Base-by-base conservation (phyloP, 2,888 invertebrate genomes). In the Cheilosia grossa region DNA sequence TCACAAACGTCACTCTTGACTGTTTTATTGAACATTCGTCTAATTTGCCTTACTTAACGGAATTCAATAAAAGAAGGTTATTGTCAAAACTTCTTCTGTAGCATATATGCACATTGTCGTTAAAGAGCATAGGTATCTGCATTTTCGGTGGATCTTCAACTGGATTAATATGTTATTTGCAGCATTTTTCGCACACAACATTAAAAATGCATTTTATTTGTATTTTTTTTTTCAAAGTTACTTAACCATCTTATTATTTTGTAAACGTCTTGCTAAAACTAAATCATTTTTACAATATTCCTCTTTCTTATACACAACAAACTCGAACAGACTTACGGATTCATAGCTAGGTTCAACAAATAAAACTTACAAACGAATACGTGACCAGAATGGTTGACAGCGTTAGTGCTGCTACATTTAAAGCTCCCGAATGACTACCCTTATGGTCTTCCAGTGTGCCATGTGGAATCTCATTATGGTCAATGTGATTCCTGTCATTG, bases 381-480 rank as follows among this genome's bases (percentile, higher is more conserved):
- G 75, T 85, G 85, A 85, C 85, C 80, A 85, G 85, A 85, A 85
- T 72, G 27, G 67, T 72, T 72, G 80, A 72, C 54, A 79, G 74
- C 58, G 81, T 56, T 67, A 56, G 40, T 44, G 66, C 66, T 66
- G 72, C 75, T 63, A 77, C 56, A 81, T 40, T 81, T 67, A 81
- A 85, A 72, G 85, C 85, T 81, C 85, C 85, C 66, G 80, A 80
- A 74, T 74, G 53, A 49, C 87, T 80, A 51, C 88, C 89, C 70
- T 90, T 90, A 4, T 88, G 89, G 82, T 90, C 89, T 15, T 89
- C 89, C 47, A 88, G 78, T n/a, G 88, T 89, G 27, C 91, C 91
- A 88, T 91, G 90, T 7, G 91, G 90, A 72, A 91, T 91, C 82
- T 91, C 92, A 56, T 93, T 93, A 10, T 93, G 91, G 44, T 93